Conservation (phyloP, 2,113 vertebrate species). For the Gorilla gorilla region DNA sequence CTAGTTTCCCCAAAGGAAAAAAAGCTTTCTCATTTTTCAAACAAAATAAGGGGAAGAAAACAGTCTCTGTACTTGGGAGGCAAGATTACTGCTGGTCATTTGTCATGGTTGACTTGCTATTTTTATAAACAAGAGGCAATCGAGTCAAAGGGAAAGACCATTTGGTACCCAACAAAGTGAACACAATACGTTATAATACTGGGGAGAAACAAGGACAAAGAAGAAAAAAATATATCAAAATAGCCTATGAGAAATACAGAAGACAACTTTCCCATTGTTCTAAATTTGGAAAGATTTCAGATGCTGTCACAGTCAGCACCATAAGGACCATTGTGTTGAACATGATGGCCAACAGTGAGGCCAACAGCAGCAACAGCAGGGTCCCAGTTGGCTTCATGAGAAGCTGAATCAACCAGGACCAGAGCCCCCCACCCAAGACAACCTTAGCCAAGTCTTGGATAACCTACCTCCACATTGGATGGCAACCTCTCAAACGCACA, state of each 20-base stretch:
- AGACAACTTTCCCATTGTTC: slow-evolving; percentile 57
- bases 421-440: neutral
- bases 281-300: slow-evolving; percentile 52
- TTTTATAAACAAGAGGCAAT: slow-evolving; percentile 63
- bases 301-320: neutral
- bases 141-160: slow-evolving; percentile 39
- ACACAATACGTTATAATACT: neutral
- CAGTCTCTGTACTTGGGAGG: slow-evolving; percentile 27
- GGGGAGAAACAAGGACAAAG: slow-evolving; percentile 12
- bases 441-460: neutral
- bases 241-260: slow-evolving; percentile 65
- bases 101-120: slow-evolving; percentile 37
- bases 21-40: slow-evolving; percentile 28
- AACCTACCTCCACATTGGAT: neutral
- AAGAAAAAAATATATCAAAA: slow-evolving; percentile 50
- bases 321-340: neutral
- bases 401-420: neutral
- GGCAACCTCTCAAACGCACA: neutral
- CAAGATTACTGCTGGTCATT: slow-evolving; percentile 45
- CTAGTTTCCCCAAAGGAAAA: neutral
- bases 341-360: neutral
- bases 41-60: slow-evolving; percentile 53
- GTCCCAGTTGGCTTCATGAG: neutral
- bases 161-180: neutral
- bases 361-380: neutral